Conservation (phyloP, 2,113 vertebrate genomes). For the Eleginops maclovinus region DNA sequence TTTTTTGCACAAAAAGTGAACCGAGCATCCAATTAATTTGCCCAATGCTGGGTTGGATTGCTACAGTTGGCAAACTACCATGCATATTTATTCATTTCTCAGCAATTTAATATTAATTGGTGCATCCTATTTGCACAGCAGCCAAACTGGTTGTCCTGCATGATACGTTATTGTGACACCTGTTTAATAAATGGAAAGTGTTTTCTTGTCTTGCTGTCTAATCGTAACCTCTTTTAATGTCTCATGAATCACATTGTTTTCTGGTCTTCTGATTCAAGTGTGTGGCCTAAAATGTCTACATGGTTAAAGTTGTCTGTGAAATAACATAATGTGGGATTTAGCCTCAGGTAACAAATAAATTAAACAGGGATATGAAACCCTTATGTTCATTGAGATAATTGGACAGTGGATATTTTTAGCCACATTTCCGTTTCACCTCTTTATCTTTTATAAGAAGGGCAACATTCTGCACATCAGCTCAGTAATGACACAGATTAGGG, state of each 20-base stretch:
- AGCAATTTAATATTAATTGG: constrained; percentile 5
- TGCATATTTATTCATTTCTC: constrained; percentile 2
- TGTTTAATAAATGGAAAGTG: constrained; percentile 9
- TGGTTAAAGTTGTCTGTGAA: neutral
- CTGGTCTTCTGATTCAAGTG: neutral
- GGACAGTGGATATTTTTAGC: constrained; percentile 2
- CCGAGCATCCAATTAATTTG: neutral
- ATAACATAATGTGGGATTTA: neutral
- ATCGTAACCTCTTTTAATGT: constrained; percentile 6
- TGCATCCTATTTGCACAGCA: neutral
- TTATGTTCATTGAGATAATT: constrained; percentile 10
- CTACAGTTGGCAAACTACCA: constrained; percentile 3
- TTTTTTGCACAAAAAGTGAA: neutral
- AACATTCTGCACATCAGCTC: neutral
- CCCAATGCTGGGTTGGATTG: neutral
- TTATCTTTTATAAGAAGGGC: neutral
- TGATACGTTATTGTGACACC: constrained; percentile 18
- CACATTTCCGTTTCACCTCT: neutral
- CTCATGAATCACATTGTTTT: constrained; percentile 9
- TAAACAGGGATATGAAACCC: constrained; percentile 17
- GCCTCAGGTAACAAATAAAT: constrained; percentile 9
- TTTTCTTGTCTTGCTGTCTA: neutral
- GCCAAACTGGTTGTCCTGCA: constrained; percentile 2
- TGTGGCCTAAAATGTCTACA: neutral
- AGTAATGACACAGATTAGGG: neutral